These are phyloP conservation scores for Pipistrellus pygmaeus DNA, from an alignment of 2,797 vertebrate species.

Conservation along the genomic window DNA sequence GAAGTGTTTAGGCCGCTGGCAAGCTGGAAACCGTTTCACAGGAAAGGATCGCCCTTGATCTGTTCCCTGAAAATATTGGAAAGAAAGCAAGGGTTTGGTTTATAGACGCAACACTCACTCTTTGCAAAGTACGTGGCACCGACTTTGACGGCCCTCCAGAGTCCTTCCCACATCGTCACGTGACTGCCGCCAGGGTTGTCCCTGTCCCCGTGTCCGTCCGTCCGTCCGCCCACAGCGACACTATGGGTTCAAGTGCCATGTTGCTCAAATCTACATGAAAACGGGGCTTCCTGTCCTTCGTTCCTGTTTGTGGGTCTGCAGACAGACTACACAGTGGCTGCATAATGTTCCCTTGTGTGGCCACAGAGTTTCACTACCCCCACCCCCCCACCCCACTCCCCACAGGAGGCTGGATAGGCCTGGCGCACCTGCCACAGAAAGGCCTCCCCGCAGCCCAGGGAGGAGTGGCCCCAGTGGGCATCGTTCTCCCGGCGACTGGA, in stretches of 20 bases:
- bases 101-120: neutral
- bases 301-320: too few relatives aligned
- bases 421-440: neutral
- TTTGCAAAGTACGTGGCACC: neutral
- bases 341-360: accelerated
- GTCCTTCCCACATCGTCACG: accelerated
- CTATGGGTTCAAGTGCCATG: accelerated
- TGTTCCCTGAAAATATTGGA: neutral
- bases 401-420: neutral
- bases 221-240: neutral
- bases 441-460: neutral
- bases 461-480: accelerated
- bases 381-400: neutral
- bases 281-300: accelerated
- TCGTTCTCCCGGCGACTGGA: neutral
- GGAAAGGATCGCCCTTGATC: constrained; percentile 39
- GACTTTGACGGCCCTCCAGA: neutral
- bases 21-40: constrained; percentile 63
- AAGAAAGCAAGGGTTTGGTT: neutral
- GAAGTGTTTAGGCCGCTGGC: neutral
- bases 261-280: neutral
- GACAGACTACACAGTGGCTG: neutral
- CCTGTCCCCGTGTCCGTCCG: neutral
- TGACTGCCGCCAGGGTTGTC: too few relatives aligned
- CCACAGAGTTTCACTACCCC: accelerated